Evolutionary conservation across 1,140 invertebrate genomes (phyloP).

Genomic region (Frieseomelitta varia): DNA sequence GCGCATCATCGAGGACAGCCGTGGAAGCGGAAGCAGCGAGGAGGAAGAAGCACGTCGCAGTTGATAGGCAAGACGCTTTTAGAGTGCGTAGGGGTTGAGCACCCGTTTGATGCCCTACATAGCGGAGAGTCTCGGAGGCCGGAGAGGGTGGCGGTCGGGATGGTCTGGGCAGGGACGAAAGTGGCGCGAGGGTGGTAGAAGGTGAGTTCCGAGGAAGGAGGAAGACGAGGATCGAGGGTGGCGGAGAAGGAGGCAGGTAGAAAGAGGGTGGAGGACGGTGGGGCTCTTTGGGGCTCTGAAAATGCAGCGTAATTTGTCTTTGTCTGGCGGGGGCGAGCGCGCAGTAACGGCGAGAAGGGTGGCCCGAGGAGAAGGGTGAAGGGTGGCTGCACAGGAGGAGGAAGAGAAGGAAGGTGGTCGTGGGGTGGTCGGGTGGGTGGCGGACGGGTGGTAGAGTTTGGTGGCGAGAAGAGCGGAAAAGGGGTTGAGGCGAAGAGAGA

Average conservation of each 20-base stretch:
- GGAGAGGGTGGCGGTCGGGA: slow-evolving; percentile 53
- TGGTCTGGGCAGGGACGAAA: slow-evolving; percentile 66
- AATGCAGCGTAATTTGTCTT: slow-evolving; percentile 83
- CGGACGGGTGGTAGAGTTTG: slow-evolving; percentile 57
- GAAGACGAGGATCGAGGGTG: slow-evolving; percentile 61
- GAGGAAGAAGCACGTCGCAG: slow-evolving; percentile 32
- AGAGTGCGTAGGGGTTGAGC: slow-evolving; percentile 77
- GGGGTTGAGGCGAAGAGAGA: slow-evolving; percentile 47
- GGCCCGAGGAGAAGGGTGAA: slow-evolving; percentile 41
- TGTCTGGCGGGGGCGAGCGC: slow-evolving; percentile 79
- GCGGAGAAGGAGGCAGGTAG: slow-evolving; percentile 58
- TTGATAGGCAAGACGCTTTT: slow-evolving; percentile 61
- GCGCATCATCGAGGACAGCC: background rate
- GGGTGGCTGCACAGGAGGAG: background rate
- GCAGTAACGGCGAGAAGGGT: slow-evolving; percentile 73
- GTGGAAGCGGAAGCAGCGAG: slow-evolving; percentile 11
- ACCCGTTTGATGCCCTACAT: slow-evolving; percentile 77
- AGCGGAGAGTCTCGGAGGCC: slow-evolving; percentile 61
- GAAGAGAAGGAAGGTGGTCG: slow-evolving; percentile 16
- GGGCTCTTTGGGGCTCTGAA: slow-evolving; percentile 80
- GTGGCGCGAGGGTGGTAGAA: slow-evolving; percentile 65
- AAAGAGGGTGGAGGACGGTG: slow-evolving; percentile 63
- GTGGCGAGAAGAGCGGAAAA: slow-evolving; percentile 55
- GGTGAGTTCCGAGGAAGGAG: slow-evolving; percentile 53
- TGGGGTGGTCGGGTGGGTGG: slow-evolving; percentile 40